phyloP scores from a whole-genome alignment of 2,888 invertebrate genomes.

The Pecten maximus region DNA sequence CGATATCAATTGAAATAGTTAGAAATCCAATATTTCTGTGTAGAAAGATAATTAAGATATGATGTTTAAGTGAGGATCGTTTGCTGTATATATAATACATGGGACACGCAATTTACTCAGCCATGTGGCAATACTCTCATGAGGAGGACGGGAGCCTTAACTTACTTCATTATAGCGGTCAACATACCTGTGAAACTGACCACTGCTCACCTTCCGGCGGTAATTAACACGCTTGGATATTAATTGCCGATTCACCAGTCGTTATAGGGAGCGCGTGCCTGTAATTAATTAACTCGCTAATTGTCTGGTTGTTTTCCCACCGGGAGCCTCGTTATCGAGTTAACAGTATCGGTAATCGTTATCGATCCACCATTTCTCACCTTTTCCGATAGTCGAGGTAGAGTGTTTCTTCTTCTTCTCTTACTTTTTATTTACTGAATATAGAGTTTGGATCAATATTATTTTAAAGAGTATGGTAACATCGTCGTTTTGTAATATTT shows the following conservation, averaged over 20 bases:
- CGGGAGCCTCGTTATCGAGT: neutral
- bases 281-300: neutral
- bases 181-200: neutral
- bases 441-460: no score
- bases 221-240: neutral
- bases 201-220: neutral
- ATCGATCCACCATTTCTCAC: neutral
- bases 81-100: neutral
- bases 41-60: neutral
- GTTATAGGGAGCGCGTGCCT: neutral
- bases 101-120: neutral
- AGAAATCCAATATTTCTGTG: neutral
- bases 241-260: neutral
- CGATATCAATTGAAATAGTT: no score
- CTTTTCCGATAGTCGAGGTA: no score
- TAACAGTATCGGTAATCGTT: neutral
- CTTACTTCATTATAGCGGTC: neutral
- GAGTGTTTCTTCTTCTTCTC: no score
- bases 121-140: neutral
- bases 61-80: neutral
- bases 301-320: neutral
- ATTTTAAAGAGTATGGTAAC: no score
- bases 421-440: no score
- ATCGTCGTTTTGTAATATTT: no score
- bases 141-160: neutral